phyloP scores from a whole-genome alignment of 1,140 invertebrate species.

The Aporrectodea caliginosa region DNA sequence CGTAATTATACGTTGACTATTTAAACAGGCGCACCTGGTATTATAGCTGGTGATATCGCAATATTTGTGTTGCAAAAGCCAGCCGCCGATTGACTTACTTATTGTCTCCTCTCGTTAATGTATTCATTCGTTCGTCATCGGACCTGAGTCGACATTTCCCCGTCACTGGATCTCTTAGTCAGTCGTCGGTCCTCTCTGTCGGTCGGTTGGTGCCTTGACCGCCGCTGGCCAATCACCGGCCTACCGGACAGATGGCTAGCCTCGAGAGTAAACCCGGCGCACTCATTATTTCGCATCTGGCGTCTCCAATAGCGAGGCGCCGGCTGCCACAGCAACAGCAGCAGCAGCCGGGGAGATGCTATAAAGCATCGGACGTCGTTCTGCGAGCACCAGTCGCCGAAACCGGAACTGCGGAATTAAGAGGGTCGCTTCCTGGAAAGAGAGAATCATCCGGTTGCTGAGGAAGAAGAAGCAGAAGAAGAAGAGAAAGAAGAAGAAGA shows the following conservation, averaged over 20 bases:
- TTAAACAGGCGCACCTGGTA: too few species aligned
- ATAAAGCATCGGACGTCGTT: not conserved
- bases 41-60: too few species aligned
- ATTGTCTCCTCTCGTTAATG: too few species aligned
- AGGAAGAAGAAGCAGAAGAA: not conserved
- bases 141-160: too few species aligned
- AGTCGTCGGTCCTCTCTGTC: too few species aligned
- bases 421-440: not conserved
- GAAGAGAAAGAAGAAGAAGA: not conserved
- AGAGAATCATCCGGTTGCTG: not conserved
- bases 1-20: too few species aligned
- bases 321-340: too few species aligned
- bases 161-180: not conserved
- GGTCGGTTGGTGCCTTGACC: not conserved
- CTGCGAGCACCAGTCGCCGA: not conserved
- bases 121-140: too few species aligned
- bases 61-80: too few species aligned
- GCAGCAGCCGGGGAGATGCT: too few species aligned
- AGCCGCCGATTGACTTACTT: too few species aligned
- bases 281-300: not conserved
- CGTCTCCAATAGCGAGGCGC: not conserved
- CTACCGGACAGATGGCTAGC: not conserved
- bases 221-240: not conserved
- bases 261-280: not conserved
- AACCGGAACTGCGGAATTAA: not conserved